Evolutionary conservation across 1,140 invertebrate genomes (phyloP), one percentile per base, ranked within the genome.

Genomic region (Dolichoris vasculosae): DNA sequence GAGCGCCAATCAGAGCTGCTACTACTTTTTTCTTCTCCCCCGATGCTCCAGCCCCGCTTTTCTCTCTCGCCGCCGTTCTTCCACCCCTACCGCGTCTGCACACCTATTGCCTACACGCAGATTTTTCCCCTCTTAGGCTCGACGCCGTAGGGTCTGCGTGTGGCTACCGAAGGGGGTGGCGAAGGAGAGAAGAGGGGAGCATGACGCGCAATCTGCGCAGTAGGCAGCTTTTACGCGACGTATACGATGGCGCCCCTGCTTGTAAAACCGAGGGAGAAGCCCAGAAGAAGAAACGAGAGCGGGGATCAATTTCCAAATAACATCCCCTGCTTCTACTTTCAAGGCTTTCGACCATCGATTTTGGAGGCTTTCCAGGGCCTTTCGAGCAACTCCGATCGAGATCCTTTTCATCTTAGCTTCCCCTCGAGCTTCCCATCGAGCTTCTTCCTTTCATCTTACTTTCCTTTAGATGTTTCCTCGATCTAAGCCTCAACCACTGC

Each of bases 91-190:
- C 7, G 75, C 3, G 40, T 35, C n/a, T 51, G 32, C 30, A 55
- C 46, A 35, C n/a, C 46, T 35, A 77, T 55, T 9, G 48, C 55
- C 55, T 59, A 59, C 55, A 59, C 77, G 77, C 13, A 38, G 75
- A 40, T 92, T 93, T 93, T 93, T 93, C 92, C 92, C 92, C 92
- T 93, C 92, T 92, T 91, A 93, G 92, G 92, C 92, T 89, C 86
- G 15, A 0, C 48, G 30, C n/a, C 86, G 86, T 59, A 91, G 90
- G 89, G 88, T 85, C 79, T 30, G 30, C 38, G 82, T 85, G 32
- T 91, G 90, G 88, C 87, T 83, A 78, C 84, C 81, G 87, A 75
- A 26, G 38, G 11, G 20, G 69, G 69, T 32, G 77, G 51, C 13
- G 51, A 35, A 64, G 46, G 46, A 89, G 67, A 55, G 38, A 35